Evolutionary conservation across 2,113 vertebrate genomes (phyloP), one percentile per base, ranked within the genome.

Genomic region (Rana temporaria): DNA sequence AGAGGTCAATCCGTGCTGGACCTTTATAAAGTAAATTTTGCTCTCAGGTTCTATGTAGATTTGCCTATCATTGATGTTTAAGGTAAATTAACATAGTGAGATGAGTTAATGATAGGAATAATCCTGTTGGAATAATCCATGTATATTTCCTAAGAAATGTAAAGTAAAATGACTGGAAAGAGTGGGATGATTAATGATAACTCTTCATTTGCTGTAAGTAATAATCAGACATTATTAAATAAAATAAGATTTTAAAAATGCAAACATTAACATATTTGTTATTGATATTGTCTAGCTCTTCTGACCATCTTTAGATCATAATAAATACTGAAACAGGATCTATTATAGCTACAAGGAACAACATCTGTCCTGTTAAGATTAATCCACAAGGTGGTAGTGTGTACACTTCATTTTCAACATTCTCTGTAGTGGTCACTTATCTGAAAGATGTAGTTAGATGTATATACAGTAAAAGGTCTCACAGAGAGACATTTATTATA

Each of bases 321-420:
- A 52, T 24, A 67, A 59, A 52, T 24, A 67, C 26, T 67, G 63
- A 26, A 48, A 83, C 34, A 20, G 24, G 64, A 65, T 14, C 19
- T 70, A 60, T 42, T 65, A 68, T 72, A 67, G 63, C 30, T 42
- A 75, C 64, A 83, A 75, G 81, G 65, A 75, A 66, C 52, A 83
- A 66, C 63, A 73, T 82, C 38, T 89, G 90, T 81, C 78, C 65
- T 83, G 80, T 85, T 91, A 57, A 79, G 55, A 74, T 30, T 66
- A 68, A 67, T 68, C 93, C 94, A 87, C 92, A 87, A 94, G 93
- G 91, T 91, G 93, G 92, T 91, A 85, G 77, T 92, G 78, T 91
- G 88, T 84, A 81, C 72, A 88, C 91, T 91, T 91, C 79, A 63
- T 84, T 84, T 84, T 67, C 77, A 80, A 56, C 60, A 75, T 14